Percentiles rank a stretch among this genome's conserved stretches.
Evolutionary conservation across 1,140 invertebrate genomes (phyloP).

Genomic region (Metaphire vulgaris): DNA sequence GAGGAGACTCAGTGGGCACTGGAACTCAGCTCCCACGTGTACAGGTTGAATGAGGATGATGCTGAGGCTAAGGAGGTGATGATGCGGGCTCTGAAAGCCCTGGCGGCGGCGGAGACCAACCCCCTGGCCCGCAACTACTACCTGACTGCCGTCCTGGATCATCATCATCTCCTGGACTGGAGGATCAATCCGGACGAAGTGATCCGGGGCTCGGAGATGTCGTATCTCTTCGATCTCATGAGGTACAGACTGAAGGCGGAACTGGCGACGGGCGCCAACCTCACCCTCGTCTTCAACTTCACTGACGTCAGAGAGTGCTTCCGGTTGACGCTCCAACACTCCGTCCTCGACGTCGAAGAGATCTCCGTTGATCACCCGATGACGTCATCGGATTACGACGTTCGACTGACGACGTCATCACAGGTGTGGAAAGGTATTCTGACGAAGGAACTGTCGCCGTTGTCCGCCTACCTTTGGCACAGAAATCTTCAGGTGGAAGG

Average conservation of each 20-base stretch:
- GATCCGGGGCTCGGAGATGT: conserved; percentile 32
- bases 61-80: conserved; percentile 34
- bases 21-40: conserved; percentile 34
- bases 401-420: conserved; percentile 32
- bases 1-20: conserved; percentile 41
- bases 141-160: conserved; percentile 36
- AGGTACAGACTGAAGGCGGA: conserved; percentile 34
- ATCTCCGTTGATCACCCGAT: not conserved
- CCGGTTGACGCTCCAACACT: conserved; percentile 34
- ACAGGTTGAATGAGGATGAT: conserved; percentile 30
- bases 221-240: conserved; percentile 31
- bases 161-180: conserved; percentile 26
- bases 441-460: not conserved
- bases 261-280: conserved; percentile 32
- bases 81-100: conserved; percentile 32
- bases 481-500: not conserved
- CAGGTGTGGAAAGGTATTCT: conserved; percentile 22
- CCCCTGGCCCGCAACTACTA: conserved; percentile 41
- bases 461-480: not conserved
- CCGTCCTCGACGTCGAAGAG: conserved; percentile 31
- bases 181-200: conserved; percentile 18
- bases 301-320: conserved; percentile 29
- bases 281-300: conserved; percentile 34
- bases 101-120: conserved; percentile 35
- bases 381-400: conserved; percentile 30